phyloP scores from a whole-genome alignment of 2,113 vertebrate species.

The Merops nubicus region DNA sequence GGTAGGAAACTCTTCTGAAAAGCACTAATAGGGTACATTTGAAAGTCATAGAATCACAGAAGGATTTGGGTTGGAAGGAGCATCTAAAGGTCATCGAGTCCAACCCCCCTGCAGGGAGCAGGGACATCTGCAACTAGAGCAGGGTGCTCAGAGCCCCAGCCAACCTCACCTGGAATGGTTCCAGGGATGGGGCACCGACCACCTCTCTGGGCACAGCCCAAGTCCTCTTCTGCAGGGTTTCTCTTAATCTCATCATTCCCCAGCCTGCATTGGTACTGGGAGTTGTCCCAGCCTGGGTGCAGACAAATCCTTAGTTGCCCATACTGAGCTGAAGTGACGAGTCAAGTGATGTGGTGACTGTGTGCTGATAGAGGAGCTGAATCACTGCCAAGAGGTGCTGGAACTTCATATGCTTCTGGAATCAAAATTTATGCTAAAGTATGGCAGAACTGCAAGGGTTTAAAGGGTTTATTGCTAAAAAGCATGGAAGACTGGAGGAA shows the following conservation, averaged over 20 bases:
- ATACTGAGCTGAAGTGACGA: background rate
- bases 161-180: background rate
- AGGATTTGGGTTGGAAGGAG: background rate
- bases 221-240: background rate
- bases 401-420: background rate
- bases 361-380: background rate
- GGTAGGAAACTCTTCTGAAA: background rate
- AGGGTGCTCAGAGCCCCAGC: background rate
- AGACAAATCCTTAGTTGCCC: background rate
- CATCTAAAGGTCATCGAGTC: background rate
- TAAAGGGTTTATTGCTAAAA: background rate
- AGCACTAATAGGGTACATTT: background rate
- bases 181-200: background rate
- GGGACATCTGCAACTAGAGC: background rate
- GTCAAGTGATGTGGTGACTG: background rate
- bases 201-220: background rate
- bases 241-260: background rate
- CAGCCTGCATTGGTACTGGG: background rate
- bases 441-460: background rate
- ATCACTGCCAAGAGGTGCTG: background rate
- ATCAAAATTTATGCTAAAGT: background rate
- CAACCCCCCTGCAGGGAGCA: background rate
- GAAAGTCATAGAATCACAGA: background rate
- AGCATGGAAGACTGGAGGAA: background rate
- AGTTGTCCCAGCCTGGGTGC: background rate